Evolutionary conservation across 2,113 vertebrate genomes (phyloP), one percentile per base, ranked within the genome.

Genomic region (Pontoporia blainvillei): DNA sequence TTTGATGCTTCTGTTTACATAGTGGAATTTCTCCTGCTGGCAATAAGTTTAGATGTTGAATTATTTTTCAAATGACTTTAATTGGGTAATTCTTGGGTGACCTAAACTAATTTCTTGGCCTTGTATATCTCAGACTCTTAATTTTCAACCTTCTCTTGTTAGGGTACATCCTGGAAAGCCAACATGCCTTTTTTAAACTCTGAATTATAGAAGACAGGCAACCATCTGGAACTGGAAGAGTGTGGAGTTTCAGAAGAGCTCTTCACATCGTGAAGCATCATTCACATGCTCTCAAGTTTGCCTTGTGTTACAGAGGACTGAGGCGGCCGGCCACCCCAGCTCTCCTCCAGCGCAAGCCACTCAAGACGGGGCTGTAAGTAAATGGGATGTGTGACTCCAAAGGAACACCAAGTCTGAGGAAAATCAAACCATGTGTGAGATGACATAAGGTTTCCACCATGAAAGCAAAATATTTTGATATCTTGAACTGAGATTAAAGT

Each of bases 41-140:
- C 66, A 94, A 41, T 83, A 44, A 64, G 85, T 15, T 92, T 83
- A 41, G 57, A 71, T 62, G 78, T 2, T 95, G 73, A 78, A 59
- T 95, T 96, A 71, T 49, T 89, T 97, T 92, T 88, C 84, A 82
- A 67, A 95, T 79, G 36, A 86, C 57, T 75, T 94, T 73, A 73
- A 84, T 39, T 85, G 91, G 57, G 71, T 76, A 92, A 94, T 67
- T 91, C 91, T 92, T 78, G 52, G 49, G 69, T 87, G 73, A 93
- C 41, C 66, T 92, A 94, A 90, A 82, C 76, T 94, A 95, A 97
- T 95, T 93, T 94, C 62, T 95, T 94, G 86, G 62, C 69, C 86
- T 93, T 89, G 59, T 91, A 78, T 94, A 91, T 96, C 62, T 91
- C 76, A 96, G 52, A 94, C 85, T 95, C 84, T 96, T 96, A 69